These are phyloP conservation scores for Isurus oxyrinchus DNA, from an alignment of 2,113 vertebrate genomes.

Conservation along the genomic window DNA sequence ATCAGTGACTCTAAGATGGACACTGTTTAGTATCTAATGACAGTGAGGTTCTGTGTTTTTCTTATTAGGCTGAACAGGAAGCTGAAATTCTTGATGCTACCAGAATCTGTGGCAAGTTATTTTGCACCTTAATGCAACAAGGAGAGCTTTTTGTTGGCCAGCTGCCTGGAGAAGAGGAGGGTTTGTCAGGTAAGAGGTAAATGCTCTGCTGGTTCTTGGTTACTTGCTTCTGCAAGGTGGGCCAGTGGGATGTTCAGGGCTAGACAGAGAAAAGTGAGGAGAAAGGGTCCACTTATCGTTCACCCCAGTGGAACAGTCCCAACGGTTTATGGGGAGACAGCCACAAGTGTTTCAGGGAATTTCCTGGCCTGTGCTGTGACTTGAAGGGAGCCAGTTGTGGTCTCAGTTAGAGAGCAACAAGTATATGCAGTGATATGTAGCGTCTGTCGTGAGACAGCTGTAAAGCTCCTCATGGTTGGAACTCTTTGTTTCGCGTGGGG, in stretches of 20 bases:
- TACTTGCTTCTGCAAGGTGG: background rate
- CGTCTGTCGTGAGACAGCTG: background rate
- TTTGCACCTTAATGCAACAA: conserved; percentile 66
- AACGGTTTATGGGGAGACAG: background rate
- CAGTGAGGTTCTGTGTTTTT: background rate
- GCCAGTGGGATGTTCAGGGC: background rate
- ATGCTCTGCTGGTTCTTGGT: background rate
- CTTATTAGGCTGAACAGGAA: conserved; percentile 62
- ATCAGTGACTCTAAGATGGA: background rate
- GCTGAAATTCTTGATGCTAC: conserved; percentile 55
- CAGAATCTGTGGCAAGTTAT: conserved; percentile 64
- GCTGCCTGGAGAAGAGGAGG: conserved; percentile 63
- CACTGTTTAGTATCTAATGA: too few relatives aligned
- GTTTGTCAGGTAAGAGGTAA: conserved; percentile 25
- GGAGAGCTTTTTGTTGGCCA: conserved; percentile 67
- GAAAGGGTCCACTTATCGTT: background rate
- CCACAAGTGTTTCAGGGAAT: background rate
- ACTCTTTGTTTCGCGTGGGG: background rate
- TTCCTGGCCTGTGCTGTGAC: background rate
- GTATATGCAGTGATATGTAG: background rate
- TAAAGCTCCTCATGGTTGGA: background rate
- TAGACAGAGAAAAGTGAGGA: background rate
- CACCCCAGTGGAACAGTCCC: background rate
- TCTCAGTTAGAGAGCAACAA: background rate
- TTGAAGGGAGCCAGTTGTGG: background rate